Evolutionary conservation across 2,113 vertebrate genomes (phyloP).

Genomic region (Balaenoptera acutorostrata): DNA sequence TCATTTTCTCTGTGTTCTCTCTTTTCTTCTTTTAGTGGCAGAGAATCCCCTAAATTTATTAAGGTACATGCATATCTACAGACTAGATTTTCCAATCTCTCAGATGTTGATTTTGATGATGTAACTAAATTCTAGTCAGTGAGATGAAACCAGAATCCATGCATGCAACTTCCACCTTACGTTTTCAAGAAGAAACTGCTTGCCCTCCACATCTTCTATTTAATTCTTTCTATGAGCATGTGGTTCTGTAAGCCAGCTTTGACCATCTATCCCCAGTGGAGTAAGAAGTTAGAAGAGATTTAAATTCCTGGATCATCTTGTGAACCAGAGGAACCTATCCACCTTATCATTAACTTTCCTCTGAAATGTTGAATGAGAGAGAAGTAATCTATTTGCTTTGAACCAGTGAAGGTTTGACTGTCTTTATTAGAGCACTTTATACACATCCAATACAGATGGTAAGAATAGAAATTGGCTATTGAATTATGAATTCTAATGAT

Average conservation of each 20-base stretch:
- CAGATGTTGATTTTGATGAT: background rate
- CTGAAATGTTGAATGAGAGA: background rate
- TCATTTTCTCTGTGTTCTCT: background rate
- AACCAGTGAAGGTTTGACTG: background rate
- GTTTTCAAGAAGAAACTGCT: background rate
- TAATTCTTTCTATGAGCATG: background rate
- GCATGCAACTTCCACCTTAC: background rate
- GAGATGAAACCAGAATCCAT: background rate
- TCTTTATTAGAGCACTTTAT: background rate
- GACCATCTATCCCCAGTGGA: fast-evolving
- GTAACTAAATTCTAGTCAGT: background rate
- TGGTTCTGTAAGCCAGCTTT: background rate
- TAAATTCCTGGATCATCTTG: background rate
- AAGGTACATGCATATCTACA: background rate
- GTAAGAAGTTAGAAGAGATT: background rate
- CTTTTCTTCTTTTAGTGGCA: background rate
- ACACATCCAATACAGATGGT: background rate
- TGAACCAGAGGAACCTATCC: background rate
- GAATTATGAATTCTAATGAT: background rate
- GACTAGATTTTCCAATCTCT: background rate
- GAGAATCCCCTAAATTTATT: background rate
- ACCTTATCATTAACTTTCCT: background rate
- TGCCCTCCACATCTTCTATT: background rate
- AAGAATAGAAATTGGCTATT: background rate
- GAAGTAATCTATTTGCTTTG: background rate